Conservation (phyloP, 2,888 invertebrate species). For the Sylvicola cinctus region DNA sequence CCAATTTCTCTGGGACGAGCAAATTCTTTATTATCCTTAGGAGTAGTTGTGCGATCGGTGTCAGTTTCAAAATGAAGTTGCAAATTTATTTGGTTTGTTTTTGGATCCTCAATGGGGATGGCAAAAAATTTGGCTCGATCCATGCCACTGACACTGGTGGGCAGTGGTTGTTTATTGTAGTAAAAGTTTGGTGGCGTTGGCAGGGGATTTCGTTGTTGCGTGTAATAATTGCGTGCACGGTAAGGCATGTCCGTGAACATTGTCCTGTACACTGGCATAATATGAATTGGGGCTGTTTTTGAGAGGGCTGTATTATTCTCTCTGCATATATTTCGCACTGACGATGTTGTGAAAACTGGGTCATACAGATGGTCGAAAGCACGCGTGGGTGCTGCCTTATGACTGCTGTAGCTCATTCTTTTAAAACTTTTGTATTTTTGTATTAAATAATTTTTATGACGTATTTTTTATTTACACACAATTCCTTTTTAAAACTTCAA, state of each 20-base stretch:
- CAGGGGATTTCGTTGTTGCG: conserved; percentile 7
- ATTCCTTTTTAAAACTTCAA: too few relatives aligned
- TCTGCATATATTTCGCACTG: conserved; percentile 8
- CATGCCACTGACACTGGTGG: conserved; percentile 7
- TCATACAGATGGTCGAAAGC: conserved; percentile 12
- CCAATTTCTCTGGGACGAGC: not conserved
- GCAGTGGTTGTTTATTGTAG: too few relatives aligned
- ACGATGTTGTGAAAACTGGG: conserved; percentile 8
- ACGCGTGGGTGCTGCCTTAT: conserved; percentile 7
- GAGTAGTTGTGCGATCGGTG: not conserved
- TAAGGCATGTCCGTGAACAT: conserved; percentile 12
- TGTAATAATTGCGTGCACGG: conserved; percentile 7
- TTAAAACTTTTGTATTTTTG: too few relatives aligned
- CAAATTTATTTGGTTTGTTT: conserved; percentile 2
- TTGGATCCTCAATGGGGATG: conserved; percentile 3
- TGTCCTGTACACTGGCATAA: conserved; percentile 9
- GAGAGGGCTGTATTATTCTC: conserved; percentile 8
- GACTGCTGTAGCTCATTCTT: conserved; percentile 10
- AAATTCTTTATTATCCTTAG: too few relatives aligned
- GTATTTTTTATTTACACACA: too few relatives aligned
- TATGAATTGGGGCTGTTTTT: conserved; percentile 9
- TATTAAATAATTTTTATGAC: too few relatives aligned
- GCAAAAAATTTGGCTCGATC: conserved; percentile 11
- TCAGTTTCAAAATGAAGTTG: conserved; percentile 2
- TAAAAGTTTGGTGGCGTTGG: conserved; percentile 1